Base-by-base conservation (phyloP, 2,888 invertebrate genomes). In the Hyles lineata region DNA sequence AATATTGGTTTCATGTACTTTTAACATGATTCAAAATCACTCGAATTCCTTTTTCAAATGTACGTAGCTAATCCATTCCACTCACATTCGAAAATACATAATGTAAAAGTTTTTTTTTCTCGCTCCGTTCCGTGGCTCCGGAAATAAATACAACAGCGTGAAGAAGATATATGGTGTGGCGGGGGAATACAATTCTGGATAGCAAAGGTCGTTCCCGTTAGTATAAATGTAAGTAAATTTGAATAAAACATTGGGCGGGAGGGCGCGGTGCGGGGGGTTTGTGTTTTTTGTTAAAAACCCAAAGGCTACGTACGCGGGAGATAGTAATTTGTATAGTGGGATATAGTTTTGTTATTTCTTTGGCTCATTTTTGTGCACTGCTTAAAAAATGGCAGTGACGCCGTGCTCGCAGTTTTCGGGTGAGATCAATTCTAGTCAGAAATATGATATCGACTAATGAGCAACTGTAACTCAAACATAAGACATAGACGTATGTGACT, bases 161-260 rank as follows among this genome's bases (percentile, higher is more conserved):
- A 94, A 89, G 92, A 94, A 94, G 94, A 94, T 94, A 91, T 94
- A 94, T 93, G 89, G 91, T 83, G 89, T 87, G 90, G 88, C 93
- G 84, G 89, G 94, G 94, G 94, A 94, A 93, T 94, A 93, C 93
- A 91, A 92, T 92, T 90, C 91, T 80, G 90, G 85, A 85, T 87
- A 88, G 87, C 91, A 89, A 87, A 94, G 94, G 93, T 94, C 93
- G 92, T 90, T 89, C 87, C 89, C 92, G 92, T 94, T 94, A 94
- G 92, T 93, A 91, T 88, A 93, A 94, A 93, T 94, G 94, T 94
- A 94, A 94, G 94, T 94, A 94, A 94, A 94, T 94, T 94, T 94
- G 93, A 94, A 94, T 94, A 94, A 94, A 94, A 94, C 94, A 94
- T 94, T 82, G 82, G 83, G 75, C 81, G 85, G 82, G 77, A 77